Percentiles rank a stretch among this genome's conserved stretches.
These are phyloP conservation scores for Candidula unifasciata DNA, from an alignment of 2,888 invertebrate genomes.

Conservation along the genomic window DNA sequence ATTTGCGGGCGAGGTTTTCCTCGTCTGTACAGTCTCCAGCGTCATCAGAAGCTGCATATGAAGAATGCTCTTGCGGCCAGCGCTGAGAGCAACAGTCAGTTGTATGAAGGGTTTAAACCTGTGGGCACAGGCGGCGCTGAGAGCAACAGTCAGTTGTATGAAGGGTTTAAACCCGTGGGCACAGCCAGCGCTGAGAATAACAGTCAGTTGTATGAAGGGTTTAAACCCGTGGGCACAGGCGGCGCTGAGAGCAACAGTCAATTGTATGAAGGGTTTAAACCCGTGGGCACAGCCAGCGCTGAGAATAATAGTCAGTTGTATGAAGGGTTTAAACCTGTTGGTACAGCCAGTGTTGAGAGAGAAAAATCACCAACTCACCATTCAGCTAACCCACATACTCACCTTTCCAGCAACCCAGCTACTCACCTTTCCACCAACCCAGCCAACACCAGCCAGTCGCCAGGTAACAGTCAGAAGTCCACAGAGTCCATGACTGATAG, in stretches of 20 bases:
- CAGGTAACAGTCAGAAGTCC: constrained; percentile 5
- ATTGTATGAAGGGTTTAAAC: constrained; percentile 29
- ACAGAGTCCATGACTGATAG: background rate
- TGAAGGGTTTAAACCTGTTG: constrained; percentile 34
- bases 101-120: constrained; percentile 33
- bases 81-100: background rate
- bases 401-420: too few species aligned
- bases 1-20: constrained; percentile 50
- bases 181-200: background rate
- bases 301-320: background rate
- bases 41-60: constrained; percentile 44
- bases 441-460: background rate
- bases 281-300: constrained; percentile 18
- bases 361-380: background rate
- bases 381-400: background rate
- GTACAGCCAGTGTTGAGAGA: constrained; percentile 7
- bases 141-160: background rate
- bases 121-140: background rate
- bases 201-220: constrained; percentile 22
- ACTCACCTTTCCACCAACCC: background rate
- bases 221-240: constrained; percentile 32
- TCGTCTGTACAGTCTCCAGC: constrained; percentile 50
- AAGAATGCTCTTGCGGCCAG: background rate
- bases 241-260: background rate
- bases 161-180: constrained; percentile 38